Evolutionary conservation across 1,140 invertebrate genomes (phyloP), one percentile per base, ranked within the genome.

Genomic region (Calliopsis andreniformis): DNA sequence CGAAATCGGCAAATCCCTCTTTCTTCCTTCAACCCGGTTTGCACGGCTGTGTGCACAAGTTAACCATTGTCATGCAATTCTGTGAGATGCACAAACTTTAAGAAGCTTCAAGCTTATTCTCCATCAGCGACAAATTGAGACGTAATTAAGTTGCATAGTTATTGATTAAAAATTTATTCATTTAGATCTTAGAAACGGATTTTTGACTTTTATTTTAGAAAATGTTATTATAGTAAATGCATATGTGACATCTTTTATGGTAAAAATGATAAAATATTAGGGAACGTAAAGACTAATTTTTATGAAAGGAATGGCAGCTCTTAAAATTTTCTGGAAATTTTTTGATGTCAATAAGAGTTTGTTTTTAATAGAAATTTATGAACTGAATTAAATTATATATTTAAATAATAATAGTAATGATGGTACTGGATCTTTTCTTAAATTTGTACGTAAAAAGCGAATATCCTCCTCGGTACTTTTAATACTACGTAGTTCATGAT

Each of bases 1-100:
- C 2, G 63, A 68, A 67, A 68, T 68, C 30, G 42, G 1, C 16
- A 49, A 51, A 73, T 16, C 25, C 6, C 12, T 32, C 20, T 20
- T n/a, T 66, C 30, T 49, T 18, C 63, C 56, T 58, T 42, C 39
- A 58, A 68, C 64, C 64, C 63, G 72, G 72, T 39, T 53, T 76
- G 72, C 42, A 73, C 49, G 23, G 49, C 32, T 66, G 43, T 35
- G 32, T 53, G 70, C 35, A 43, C n/a, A 51, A 66, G 35, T 51
- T 14, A 56, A 73, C 39, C 61, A 73, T 25, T 6, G n/a, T 62
- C 28, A 64, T 14, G 23, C 14, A 55, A 55, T 32, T 12, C 14
- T 35, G 5, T 25, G 35, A 73, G 61, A 62, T 51, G 3, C 14
- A 18, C 49, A 8, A 51, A 23, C 23, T 28, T 12, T 10, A 53